Conservation (phyloP, 2,113 vertebrate species). For the Tor tambroides region DNA sequence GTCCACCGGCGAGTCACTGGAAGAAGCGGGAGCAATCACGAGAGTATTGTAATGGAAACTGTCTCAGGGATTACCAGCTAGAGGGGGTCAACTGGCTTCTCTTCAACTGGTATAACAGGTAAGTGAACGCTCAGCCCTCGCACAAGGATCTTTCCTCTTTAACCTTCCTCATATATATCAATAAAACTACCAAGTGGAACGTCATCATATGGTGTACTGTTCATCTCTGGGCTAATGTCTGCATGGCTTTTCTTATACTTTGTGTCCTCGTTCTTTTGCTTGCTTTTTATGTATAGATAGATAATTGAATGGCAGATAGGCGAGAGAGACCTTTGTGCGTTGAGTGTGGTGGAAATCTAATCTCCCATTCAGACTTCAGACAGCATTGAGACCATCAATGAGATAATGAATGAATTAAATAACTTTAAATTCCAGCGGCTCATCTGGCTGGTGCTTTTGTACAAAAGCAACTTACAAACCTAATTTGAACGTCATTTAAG, state of each 20-base stretch:
- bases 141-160: not conserved
- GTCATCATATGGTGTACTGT: not conserved
- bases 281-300: not conserved
- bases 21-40: slow-evolving; percentile 96
- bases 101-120: slow-evolving; percentile 99
- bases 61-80: slow-evolving; percentile 99
- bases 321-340: not conserved
- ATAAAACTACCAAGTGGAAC: not conserved
- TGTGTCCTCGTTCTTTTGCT: not conserved
- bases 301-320: not conserved
- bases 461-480: not conserved
- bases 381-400: not conserved
- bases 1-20: slow-evolving; percentile 92
- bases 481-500: not conserved
- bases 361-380: not conserved
- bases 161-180: not conserved
- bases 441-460: not conserved
- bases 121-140: slow-evolving; percentile 54
- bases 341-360: not conserved
- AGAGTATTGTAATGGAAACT: slow-evolving; percentile 94
- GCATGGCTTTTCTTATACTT: not conserved
- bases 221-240: not conserved
- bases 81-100: slow-evolving; percentile 78
- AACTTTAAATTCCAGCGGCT: not conserved
- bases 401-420: not conserved